phyloP scores from a whole-genome alignment of 2,888 invertebrate species.

The Altica lythri region DNA sequence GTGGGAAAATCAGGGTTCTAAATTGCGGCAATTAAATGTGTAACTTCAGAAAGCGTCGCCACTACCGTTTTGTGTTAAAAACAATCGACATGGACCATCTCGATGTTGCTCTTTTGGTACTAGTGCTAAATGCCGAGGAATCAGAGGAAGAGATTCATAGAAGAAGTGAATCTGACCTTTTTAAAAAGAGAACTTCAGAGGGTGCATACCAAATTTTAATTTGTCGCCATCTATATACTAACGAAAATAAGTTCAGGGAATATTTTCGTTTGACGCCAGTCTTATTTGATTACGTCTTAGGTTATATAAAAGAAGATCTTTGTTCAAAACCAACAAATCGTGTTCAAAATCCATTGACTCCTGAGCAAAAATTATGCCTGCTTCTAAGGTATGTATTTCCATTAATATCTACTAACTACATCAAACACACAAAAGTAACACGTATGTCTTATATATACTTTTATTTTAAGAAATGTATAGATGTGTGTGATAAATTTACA shows the following conservation, averaged over 20 bases:
- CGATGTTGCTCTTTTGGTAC: conserved; percentile 20
- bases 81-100: conserved; percentile 22
- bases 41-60: conserved; percentile 27
- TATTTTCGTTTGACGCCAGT: no score
- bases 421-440: conserved; percentile 21
- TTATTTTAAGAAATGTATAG: conserved; percentile 17
- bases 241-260: conserved; percentile 31
- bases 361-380: conserved; percentile 41
- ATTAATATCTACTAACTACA: conserved; percentile 22
- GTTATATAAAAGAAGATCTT: no score
- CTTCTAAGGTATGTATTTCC: conserved; percentile 33
- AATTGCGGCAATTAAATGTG: conserved; percentile 8
- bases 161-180: conserved; percentile 29
- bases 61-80: conserved; percentile 31
- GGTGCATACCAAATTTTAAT: conserved; percentile 30
- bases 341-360: conserved; percentile 31
- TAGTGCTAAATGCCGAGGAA: conserved; percentile 30
- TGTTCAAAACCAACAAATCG: conserved; percentile 31
- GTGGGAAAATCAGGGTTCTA: conserved; percentile 11
- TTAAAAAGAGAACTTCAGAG: conserved; percentile 28
- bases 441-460: conserved; percentile 3
- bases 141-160: conserved; percentile 29
- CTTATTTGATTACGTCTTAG: conserved; percentile 32
- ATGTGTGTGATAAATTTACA: conserved; percentile 19
- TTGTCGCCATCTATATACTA: conserved; percentile 30